Conservation (phyloP, 2,113 vertebrate genomes). For the Coreoperca whiteheadi region DNA sequence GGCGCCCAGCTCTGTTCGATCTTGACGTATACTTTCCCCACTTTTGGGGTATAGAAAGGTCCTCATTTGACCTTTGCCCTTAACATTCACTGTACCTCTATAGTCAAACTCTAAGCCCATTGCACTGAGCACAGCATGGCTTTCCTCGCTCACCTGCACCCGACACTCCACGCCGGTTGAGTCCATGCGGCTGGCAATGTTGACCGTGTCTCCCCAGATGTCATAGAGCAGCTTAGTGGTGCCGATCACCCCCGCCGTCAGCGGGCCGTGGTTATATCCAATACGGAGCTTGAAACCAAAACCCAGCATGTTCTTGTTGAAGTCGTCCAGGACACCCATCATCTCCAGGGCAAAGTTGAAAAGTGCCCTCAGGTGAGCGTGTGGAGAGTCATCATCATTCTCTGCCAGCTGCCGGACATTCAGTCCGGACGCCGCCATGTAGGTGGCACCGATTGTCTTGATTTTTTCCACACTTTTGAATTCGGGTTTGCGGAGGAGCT, state of each 20-base stretch:
- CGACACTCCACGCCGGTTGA: conserved; percentile 97
- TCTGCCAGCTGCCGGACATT: conserved; percentile 88
- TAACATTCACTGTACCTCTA: conserved; percentile 97
- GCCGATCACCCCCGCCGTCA: conserved; percentile 97
- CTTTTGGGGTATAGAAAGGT: conserved; percentile 97
- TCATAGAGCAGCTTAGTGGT: conserved; percentile 98
- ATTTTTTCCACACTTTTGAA: conserved; percentile 97
- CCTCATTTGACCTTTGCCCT: conserved; percentile 99
- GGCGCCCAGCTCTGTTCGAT: conserved; percentile 87
- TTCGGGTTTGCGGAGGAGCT: conserved; percentile 90
- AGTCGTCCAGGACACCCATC: conserved; percentile 98
- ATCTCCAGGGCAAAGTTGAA: conserved; percentile 99
- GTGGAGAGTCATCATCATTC: conserved; percentile 87
- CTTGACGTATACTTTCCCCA: conserved; percentile 85
- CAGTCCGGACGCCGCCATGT: conserved; percentile 97
- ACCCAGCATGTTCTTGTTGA: conserved; percentile 99
- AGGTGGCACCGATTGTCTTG: conserved; percentile 99
- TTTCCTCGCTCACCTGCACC: conserved; percentile 98
- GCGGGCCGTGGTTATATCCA: conserved; percentile 96
- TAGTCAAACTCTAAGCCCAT: conserved; percentile 99
- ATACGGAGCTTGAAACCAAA: conserved; percentile 97
- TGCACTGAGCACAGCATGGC: conserved; percentile 90
- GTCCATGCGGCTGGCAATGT: conserved; percentile 99
- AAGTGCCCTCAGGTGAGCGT: conserved; percentile 91
- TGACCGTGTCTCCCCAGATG: conserved; percentile 99